Evolutionary conservation across 1,140 invertebrate species (phyloP).

Genomic region (Rhizoglyphus robini): DNA sequence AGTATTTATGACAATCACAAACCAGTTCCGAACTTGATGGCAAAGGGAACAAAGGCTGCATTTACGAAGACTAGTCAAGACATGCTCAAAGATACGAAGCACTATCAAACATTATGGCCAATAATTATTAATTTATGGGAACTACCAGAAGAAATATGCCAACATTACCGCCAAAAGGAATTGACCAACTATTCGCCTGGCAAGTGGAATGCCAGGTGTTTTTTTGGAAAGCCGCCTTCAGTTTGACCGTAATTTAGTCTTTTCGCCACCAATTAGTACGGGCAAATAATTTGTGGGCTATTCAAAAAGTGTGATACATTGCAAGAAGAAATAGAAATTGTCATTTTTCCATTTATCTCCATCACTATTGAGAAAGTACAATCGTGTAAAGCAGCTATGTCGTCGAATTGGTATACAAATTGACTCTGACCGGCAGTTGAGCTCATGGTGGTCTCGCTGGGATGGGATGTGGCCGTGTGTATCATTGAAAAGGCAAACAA

Average conservation of each 20-base stretch:
- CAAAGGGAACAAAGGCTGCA: too few relatives aligned
- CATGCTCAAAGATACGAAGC: too few relatives aligned
- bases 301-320: slow-evolving; percentile 78
- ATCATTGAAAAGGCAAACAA: slow-evolving; percentile 98
- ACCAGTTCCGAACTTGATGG: too few relatives aligned
- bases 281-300: slow-evolving; percentile 84
- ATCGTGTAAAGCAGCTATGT: slow-evolving; percentile 57
- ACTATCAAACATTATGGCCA: too few relatives aligned
- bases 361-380: slow-evolving; percentile 87
- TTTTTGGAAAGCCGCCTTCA: too few relatives aligned
- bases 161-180: slow-evolving; percentile 33
- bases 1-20: too few relatives aligned
- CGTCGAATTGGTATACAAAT: slow-evolving; percentile 66
- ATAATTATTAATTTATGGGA: too few relatives aligned
- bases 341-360: slow-evolving; percentile 91
- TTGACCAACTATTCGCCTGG: slow-evolving; percentile 39
- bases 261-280: slow-evolving; percentile 88
- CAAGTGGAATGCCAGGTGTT: slow-evolving; percentile 36
- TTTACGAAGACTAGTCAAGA: too few relatives aligned
- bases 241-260: slow-evolving; percentile 66
- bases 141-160: slow-evolving; percentile 33
- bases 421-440: slow-evolving; percentile 80
- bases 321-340: slow-evolving; percentile 74
- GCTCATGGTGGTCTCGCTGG: slow-evolving; percentile 71
- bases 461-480: slow-evolving; percentile 81